phyloP scores from a whole-genome alignment of 2,797 vertebrate species.

The Hoplostethus mediterraneus region DNA sequence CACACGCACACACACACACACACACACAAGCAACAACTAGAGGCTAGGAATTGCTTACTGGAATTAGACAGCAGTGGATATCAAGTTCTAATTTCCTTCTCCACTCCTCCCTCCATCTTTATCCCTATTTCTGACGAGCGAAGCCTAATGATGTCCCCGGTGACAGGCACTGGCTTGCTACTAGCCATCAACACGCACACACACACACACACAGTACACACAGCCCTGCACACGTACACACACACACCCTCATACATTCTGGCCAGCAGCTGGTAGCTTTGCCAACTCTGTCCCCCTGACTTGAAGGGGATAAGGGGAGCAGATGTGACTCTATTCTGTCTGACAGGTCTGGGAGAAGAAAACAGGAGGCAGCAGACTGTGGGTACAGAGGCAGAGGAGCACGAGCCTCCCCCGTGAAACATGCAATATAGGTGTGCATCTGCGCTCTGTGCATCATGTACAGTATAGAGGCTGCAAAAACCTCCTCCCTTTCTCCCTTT shows the following conservation, averaged over 20 bases:
- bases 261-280: conserved; percentile 78
- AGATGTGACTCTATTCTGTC: conserved; percentile 83
- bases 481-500: conserved; percentile 33
- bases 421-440: conserved; percentile 37
- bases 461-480: conserved; percentile 15
- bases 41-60: conserved; percentile 28
- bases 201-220: not conserved
- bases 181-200: conserved; percentile 44
- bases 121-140: conserved; percentile 57
- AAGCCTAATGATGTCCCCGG: conserved; percentile 80
- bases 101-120: conserved; percentile 54
- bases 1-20: not conserved
- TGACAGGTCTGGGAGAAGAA: conserved; percentile 73
- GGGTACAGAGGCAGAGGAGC: not conserved
- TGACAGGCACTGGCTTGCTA: conserved; percentile 70
- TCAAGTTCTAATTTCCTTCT: conserved; percentile 57
- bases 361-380: conserved; percentile 59
- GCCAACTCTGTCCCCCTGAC: conserved; percentile 76
- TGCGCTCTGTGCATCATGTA: conserved; percentile 8
- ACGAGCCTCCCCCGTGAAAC: conserved; percentile 37
- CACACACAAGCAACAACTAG: conserved; percentile 9
- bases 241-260: conserved; percentile 30
- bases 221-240: conserved; percentile 18
- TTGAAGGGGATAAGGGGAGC: conserved; percentile 77
- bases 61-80: conserved; percentile 59